Base-by-base conservation (phyloP, 2,888 invertebrate genomes). In the Phortica magna region DNA sequence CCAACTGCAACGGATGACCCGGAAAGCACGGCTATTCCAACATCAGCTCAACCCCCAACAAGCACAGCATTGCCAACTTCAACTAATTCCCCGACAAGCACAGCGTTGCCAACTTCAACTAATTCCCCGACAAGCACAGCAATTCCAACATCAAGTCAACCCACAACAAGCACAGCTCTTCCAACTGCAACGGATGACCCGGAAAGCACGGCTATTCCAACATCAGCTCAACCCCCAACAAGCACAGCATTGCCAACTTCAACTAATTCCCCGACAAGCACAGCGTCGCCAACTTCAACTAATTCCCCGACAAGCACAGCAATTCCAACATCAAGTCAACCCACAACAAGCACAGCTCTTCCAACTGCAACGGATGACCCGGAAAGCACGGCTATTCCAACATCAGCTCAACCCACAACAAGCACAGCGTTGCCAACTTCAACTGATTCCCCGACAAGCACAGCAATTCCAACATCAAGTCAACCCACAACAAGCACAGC, bases 101-200 rank as follows among this genome's bases (percentile, higher is more conserved):
- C 73, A 41, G 41, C 75, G 7, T 53, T 43, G n/a, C 39, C 72
- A 14, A 76, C 68, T 57, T 31, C 65, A 0, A 72, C 72, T 14
- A 43, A 19, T 6, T 2, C 73, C 31, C 42, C 72, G 2, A 76
- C 77, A 0, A 75, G 67, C 0, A 77, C 75, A 10, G 68, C 43
- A 0, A 10, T n/a, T 2, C 42, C 76, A 6, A 55, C 73, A 10
- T 14, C 73, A 6, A 48, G 67, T 0, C 59, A 14, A 41, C 6
- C n/a, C 0, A 41, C 73, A 12, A 70, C 76, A 2, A 73, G 73
- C 1, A 65, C 74, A 5, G 67, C 48, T 4, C 6, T 41, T 0
- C 1, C 61, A 10, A 48, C 76, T 5, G 71, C 76, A 0, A 67
- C 67, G 4, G 53, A 43, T 12, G 48, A 75, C 42, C 48, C 77